These are phyloP conservation scores for Hyperoplus lanceolatus DNA, from an alignment of 2,797 vertebrate species.

Conservation along the genomic window DNA sequence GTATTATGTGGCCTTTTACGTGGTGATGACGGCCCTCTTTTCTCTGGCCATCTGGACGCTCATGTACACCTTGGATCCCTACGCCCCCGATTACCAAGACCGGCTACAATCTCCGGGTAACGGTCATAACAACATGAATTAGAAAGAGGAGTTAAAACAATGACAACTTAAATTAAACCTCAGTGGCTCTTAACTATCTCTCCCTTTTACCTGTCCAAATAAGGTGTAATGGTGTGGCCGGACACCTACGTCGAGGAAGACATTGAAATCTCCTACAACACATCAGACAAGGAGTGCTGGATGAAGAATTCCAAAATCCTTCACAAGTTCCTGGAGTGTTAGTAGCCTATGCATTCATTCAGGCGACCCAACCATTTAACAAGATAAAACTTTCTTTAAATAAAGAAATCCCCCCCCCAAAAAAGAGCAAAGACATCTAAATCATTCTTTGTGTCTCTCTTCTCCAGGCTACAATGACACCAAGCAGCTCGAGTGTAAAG, in stretches of 20 bases:
- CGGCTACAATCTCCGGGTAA: slow-evolving; percentile 91
- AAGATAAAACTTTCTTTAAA: neutral
- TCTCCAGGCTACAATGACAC: slow-evolving; percentile 88
- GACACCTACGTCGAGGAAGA: slow-evolving; percentile 87
- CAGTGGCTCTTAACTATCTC: slow-evolving; percentile 1
- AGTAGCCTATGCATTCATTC: slow-evolving; percentile 35
- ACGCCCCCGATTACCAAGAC: slow-evolving; percentile 92
- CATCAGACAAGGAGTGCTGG: slow-evolving; percentile 84
- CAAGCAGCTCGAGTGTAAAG: slow-evolving; percentile 76
- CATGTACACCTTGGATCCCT: slow-evolving; percentile 89
- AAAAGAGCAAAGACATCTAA: neutral
- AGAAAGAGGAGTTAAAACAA: neutral
- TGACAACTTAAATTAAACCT: neutral
- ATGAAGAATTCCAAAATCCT: slow-evolving; percentile 81
- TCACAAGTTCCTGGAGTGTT: slow-evolving; percentile 86
- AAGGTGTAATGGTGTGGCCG: slow-evolving; percentile 92
- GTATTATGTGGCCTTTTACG: slow-evolving; percentile 92
- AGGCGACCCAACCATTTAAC: neutral
- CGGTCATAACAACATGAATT: neutral
- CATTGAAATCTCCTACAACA: slow-evolving; percentile 88
- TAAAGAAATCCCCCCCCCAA: no score
- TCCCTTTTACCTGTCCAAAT: slow-evolving; percentile 3
- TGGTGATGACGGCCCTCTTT: slow-evolving; percentile 89
- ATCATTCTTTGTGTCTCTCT: neutral
- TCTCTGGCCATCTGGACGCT: slow-evolving; percentile 88